These are phyloP conservation scores for Hemitrygon akajei DNA, from an alignment of 2,797 vertebrate species.

Conservation along the genomic window DNA sequence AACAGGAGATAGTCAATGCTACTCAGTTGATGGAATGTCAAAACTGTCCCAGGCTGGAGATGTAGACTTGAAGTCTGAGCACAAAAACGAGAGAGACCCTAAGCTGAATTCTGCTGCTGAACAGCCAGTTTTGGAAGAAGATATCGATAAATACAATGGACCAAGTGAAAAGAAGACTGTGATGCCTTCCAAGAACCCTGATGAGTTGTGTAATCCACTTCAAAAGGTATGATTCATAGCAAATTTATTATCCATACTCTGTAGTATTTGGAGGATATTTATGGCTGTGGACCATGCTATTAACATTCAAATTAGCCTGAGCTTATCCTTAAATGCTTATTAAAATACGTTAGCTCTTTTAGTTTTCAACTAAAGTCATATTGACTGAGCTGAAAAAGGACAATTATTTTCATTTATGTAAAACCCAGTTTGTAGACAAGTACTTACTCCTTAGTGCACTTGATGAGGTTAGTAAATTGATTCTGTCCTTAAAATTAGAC, in stretches of 20 bases:
- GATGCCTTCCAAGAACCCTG: background rate
- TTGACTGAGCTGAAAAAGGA: background rate
- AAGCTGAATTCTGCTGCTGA: background rate
- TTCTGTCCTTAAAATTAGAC: background rate
- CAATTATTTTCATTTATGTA: background rate
- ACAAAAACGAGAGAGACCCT: too few relatives aligned
- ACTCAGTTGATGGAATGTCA: background rate
- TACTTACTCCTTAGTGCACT: background rate
- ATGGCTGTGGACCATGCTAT: background rate
- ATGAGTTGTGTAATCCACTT: background rate
- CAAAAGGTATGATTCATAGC: constrained; percentile 18
- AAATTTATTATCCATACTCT: background rate
- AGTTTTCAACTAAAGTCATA: background rate
- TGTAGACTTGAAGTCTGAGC: background rate
- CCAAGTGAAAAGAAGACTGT: background rate
- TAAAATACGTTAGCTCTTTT: background rate
- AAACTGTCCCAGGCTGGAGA: background rate
- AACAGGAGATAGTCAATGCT: background rate
- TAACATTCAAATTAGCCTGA: background rate
- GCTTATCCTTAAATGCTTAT: background rate
- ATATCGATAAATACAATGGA: background rate
- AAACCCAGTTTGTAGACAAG: background rate
- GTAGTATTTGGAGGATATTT: background rate
- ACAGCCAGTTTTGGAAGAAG: background rate
- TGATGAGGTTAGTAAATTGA: background rate